Conservation (phyloP, 2,888 invertebrate species). For the Leistus spinibarbis region DNA sequence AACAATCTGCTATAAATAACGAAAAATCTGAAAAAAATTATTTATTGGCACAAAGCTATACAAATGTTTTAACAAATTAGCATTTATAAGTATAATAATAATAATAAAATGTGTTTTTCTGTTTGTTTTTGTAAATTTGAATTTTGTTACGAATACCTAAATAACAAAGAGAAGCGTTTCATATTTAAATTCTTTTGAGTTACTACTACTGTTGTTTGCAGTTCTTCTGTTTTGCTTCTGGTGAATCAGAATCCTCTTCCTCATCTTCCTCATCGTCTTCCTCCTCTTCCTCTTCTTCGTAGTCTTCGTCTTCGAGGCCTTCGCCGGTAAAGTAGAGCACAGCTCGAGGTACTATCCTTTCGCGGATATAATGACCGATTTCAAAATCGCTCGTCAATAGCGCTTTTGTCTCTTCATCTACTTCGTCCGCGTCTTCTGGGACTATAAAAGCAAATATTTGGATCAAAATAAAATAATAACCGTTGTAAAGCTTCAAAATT, state of each 20-base stretch:
- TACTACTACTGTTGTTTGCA: slow-evolving; percentile 54
- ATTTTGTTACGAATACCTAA: background rate
- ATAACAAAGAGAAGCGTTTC: background rate
- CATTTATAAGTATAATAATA: slow-evolving; percentile 16
- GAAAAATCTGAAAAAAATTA: slow-evolving; percentile 34
- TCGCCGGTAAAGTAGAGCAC: slow-evolving; percentile 96
- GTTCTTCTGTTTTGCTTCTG: slow-evolving; percentile 54
- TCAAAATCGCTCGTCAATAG: slow-evolving; percentile 95
- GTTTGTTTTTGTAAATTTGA: background rate
- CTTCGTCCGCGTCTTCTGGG: slow-evolving; percentile 77
- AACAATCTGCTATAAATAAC: background rate
- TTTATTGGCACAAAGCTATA: slow-evolving; percentile 40
- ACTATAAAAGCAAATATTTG: slow-evolving; percentile 55
- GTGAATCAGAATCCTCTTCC: slow-evolving; percentile 59
- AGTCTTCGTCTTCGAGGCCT: slow-evolving; percentile 79
- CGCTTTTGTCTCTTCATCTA: slow-evolving; percentile 87
- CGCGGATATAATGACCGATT: slow-evolving; percentile 97
- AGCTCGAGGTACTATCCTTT: slow-evolving; percentile 95
- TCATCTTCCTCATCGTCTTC: slow-evolving; percentile 67
- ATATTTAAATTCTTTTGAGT: background rate
- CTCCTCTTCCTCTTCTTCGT: slow-evolving; percentile 72
- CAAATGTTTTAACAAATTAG: slow-evolving; percentile 38
- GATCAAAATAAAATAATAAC: background rate
- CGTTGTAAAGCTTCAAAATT: too few relatives aligned
- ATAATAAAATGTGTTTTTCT: background rate